Base-by-base conservation (phyloP, 2,888 invertebrate genomes). In the Agriopis marginaria region DNA sequence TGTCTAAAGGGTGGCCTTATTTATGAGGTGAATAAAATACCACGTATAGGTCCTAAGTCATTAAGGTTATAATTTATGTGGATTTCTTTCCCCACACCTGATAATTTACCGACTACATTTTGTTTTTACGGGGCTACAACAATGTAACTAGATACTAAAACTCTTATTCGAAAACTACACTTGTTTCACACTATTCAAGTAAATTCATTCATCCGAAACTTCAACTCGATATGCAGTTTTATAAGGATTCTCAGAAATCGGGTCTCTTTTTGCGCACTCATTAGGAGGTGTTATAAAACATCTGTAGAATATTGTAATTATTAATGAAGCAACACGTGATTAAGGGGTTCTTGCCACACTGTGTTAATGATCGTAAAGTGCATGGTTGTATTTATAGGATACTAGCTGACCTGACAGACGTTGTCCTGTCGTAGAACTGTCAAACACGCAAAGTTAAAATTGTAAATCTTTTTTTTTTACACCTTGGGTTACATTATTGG, bases 211-310 rank as follows among this genome's bases (percentile, higher is more conserved):
- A 61, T 44, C 50, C 14, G 50, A 7, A 17, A 47, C 58, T 14
- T 12, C 8, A 40, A 17, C 10, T 60, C 7, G 40, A 40, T 45
- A 42, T 60, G n/a, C 42, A 42, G 4, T 50, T 65, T 49, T 32
- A 42, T 42, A 50, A 14, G 44, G 50, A 55, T 68, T 68, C 68
- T 65, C 12, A 17, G 65, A 69, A 65, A 60, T 60, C 9, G 51
- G 69, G 65, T 64, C 45, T 51, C 47, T 65, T 60, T 64, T 61
- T 61, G 32, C 40, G 50, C 11, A 8, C 14, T 60, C 42, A 56
- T 59, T 59, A 59, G 63, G 58, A 58, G 59, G 59, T 55, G 62
- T 44, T 56, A 61, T 49, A 61, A 65, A 65, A 65, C 9, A 11
- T 59, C 32, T 32, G n/a, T 40, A 59, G 49, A 49, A 42, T 49